Evolutionary conservation across 1,140 invertebrate genomes (phyloP), one percentile per base, ranked within the genome.

Genomic region (Zaprionus ghesquierei): DNA sequence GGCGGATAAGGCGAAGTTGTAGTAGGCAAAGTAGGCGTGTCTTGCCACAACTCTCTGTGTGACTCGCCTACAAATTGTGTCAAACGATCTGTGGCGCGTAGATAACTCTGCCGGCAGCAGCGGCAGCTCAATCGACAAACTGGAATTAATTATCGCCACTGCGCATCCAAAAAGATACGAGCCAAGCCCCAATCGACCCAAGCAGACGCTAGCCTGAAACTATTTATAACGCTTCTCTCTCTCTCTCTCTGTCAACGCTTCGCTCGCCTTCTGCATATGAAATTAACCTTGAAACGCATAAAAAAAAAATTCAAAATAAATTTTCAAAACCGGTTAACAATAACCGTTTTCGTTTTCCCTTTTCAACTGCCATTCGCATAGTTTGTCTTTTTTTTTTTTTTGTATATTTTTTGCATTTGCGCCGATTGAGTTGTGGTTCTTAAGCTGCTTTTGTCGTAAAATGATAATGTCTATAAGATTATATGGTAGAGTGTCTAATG

Each of bases 11-110:
- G 8, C 3, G 41, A 12, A 23, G 22, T n/a, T 9, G 20, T 9
- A 13, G 44, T 9, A 51, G 62, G 25, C 9, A 29, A 65, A 41
- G 23, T 20, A 5, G 74, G 46, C 25, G 35, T 33, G 18, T 15
- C 38, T 13, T 0, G 18, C 23, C 49, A 27, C 8, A 13, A 59
- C n/a, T 23, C n/a, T 38, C 35, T 38, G 35, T 41, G 13, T 12
- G 59, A 12, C 65, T 69, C 79, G 75, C 79, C 79, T 51, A 82
- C 70, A 82, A 81, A 70, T 82, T 78, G 81, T 81, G 75, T 81
- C 75, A 78, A 78, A 77, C 56, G 55, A 53, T 58, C 51, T 22
- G 23, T 25, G 53, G 50, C 13, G 10, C 53, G 10, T 9, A 55
- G 25, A 18, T 54, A 53, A 59, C 10, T 35, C 50, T 81, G 72